A percentile compares a stretch with the other conserved stretches of the same genome.
phyloP scores from a whole-genome alignment of 2,113 vertebrate species.

The Bothrops jararaca region DNA sequence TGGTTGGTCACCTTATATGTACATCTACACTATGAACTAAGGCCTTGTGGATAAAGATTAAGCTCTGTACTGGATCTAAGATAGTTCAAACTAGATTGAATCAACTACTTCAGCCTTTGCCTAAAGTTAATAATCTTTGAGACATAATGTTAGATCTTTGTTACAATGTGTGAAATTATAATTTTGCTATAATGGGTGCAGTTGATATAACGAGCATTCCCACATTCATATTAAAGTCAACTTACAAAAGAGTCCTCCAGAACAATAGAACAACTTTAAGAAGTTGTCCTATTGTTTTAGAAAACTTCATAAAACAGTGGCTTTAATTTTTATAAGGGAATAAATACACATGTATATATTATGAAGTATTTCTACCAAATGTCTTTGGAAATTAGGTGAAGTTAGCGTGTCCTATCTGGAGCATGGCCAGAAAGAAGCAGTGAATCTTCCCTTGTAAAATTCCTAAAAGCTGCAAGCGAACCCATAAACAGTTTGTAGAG shows the following conservation, averaged over 20 bases:
- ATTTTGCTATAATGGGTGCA: not conserved
- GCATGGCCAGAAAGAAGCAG: constrained; percentile 71
- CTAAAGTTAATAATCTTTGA: constrained; percentile 48
- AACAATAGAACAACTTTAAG: constrained; percentile 63
- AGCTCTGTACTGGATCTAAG: constrained; percentile 26
- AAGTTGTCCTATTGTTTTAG: constrained; percentile 69
- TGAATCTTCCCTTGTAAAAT: constrained; percentile 77
- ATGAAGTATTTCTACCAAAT: constrained; percentile 65
- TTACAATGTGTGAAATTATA: not conserved
- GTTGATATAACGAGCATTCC: not conserved
- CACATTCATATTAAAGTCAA: constrained; percentile 42
- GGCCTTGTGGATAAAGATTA: not conserved
- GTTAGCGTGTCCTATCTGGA: constrained; percentile 72
- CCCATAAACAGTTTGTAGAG: constrained; percentile 79
- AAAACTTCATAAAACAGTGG: constrained; percentile 69
- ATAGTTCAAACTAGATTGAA: constrained; percentile 52
- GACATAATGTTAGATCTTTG: constrained; percentile 19
- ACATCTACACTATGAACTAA: not conserved
- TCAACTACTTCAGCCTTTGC: constrained; percentile 46
- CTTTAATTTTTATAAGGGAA: constrained; percentile 73
- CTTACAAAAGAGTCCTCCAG: constrained; percentile 58
- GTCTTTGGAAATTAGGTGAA: constrained; percentile 76
- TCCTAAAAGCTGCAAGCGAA: constrained; percentile 70
- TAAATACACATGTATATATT: constrained; percentile 61
- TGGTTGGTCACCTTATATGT: no score